phyloP scores from a whole-genome alignment of 2,888 invertebrate genomes.

The Anarsia innoxiella region DNA sequence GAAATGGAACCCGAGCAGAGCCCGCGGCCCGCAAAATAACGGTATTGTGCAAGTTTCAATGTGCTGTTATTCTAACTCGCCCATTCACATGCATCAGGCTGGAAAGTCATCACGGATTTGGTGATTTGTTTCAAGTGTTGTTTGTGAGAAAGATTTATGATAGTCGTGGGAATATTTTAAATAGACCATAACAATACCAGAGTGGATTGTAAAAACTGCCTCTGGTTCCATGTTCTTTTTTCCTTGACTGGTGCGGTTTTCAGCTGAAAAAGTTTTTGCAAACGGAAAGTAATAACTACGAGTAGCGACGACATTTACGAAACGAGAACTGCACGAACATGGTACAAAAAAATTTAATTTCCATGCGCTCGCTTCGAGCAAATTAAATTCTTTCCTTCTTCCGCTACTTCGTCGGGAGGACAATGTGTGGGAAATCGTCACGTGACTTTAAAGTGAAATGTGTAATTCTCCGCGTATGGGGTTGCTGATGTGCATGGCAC shows the following conservation, averaged over 20 bases:
- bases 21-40: constrained; percentile 28
- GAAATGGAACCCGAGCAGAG: constrained; percentile 29
- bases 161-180: too few relatives aligned
- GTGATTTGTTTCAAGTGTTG: too few relatives aligned
- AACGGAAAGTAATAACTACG: too few relatives aligned
- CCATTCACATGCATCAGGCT: constrained; percentile 15
- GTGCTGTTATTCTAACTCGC: constrained; percentile 21
- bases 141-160: too few relatives aligned
- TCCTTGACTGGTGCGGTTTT: too few relatives aligned
- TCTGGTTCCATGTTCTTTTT: too few relatives aligned
- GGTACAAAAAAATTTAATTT: constrained; percentile 24
- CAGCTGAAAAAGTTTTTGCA: too few relatives aligned
- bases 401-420: constrained; percentile 25
- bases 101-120: neutral
- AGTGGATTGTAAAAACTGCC: too few relatives aligned
- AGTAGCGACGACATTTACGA: too few relatives aligned
- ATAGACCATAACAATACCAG: too few relatives aligned
- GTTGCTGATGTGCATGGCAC: constrained; percentile 20
- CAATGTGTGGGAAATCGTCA: constrained; percentile 47
- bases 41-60: constrained; percentile 30
- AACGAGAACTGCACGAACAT: neutral
- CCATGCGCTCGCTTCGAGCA: constrained; percentile 22
- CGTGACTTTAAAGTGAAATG: constrained; percentile 47
- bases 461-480: constrained; percentile 25
- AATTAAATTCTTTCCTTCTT: constrained; percentile 42